Percentiles rank a stretch among this genome's conserved stretches.
Conservation (phyloP, 1,140 invertebrate genomes). For the Halictus rubicundus region DNA sequence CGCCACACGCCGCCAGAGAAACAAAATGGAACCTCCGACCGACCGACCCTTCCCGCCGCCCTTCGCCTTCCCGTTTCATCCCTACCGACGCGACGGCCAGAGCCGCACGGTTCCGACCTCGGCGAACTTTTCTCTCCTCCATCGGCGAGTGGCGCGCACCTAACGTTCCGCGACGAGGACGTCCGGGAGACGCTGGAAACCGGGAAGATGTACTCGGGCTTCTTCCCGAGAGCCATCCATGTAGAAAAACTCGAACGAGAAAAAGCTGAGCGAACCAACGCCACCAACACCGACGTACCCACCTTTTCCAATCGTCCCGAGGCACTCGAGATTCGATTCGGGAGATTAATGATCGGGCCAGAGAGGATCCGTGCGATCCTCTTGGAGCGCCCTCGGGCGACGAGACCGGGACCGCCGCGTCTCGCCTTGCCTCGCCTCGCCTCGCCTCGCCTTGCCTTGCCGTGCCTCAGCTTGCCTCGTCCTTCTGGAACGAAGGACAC, state of each 20-base stretch:
- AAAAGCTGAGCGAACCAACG: constrained; percentile 22
- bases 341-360: constrained; percentile 63
- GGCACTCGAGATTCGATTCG: constrained; percentile 67
- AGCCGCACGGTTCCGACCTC: constrained; percentile 49
- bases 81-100: constrained; percentile 29
- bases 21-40: constrained; percentile 80
- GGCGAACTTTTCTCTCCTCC: constrained; percentile 30
- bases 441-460: no score
- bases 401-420: constrained; percentile 22
- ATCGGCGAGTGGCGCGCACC: neutral
- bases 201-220: no score
- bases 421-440: no score
- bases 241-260: neutral
- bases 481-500: constrained; percentile 56
- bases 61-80: constrained; percentile 34
- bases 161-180: constrained; percentile 7
- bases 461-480: constrained; percentile 32
- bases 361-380: constrained; percentile 52
- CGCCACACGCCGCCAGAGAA: constrained; percentile 81
- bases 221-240: neutral
- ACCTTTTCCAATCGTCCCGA: constrained; percentile 64
- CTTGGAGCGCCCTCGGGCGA: constrained; percentile 41
- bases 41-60: constrained; percentile 66
- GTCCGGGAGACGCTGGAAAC: no score
- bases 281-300: constrained; percentile 15